Conservation (phyloP, 2,113 vertebrate species). For the Dromiciops gliroides region DNA sequence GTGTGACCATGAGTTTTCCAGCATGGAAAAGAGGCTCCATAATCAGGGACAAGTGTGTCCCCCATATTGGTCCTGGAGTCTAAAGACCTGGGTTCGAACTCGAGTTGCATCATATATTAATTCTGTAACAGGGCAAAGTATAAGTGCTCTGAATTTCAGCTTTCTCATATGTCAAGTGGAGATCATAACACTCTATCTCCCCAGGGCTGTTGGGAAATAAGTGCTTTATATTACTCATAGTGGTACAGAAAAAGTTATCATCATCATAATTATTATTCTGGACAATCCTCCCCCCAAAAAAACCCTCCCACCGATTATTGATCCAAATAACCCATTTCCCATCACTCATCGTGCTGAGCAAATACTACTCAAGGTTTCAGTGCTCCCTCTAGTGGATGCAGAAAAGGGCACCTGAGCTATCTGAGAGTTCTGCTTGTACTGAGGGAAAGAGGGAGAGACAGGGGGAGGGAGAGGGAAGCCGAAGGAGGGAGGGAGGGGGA, state of each 20-base stretch:
- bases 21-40: too few relatives aligned
- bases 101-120: not conserved
- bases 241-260: not conserved
- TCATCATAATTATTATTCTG: not conserved
- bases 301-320: not conserved
- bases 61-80: not conserved
- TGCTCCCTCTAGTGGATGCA: conserved; percentile 56
- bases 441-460: too few relatives aligned
- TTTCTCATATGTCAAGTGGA: not conserved
- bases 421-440: not conserved
- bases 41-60: not conserved
- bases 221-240: not conserved
- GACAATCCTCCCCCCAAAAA: not conserved
- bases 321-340: not conserved
- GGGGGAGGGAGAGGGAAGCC: too few relatives aligned
- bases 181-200: not conserved
- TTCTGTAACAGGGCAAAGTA: too few relatives aligned
- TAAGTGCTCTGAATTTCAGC: not conserved
- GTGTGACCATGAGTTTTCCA: not conserved
- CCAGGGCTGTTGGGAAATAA: not conserved
- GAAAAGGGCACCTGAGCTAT: not conserved
- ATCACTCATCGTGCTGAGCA: not conserved
- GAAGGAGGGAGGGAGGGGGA: too few relatives aligned
- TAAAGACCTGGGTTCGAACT: not conserved
- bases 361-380: not conserved